Evolutionary conservation across 2,888 invertebrate genomes (phyloP).

Genomic region (Pemphredon lugubris): DNA sequence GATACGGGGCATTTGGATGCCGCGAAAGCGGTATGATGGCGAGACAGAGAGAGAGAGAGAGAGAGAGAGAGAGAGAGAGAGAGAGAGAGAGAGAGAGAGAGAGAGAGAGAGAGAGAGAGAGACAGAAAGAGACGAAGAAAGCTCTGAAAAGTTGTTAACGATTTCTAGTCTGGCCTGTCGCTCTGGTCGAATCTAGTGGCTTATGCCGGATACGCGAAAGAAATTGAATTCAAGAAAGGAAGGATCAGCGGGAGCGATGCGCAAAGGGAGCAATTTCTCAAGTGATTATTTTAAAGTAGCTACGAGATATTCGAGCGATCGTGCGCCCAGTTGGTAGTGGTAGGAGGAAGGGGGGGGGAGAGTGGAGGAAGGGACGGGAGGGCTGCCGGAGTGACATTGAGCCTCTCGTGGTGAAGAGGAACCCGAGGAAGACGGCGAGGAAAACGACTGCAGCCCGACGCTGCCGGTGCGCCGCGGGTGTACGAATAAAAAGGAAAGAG

Average conservation of each 20-base stretch:
- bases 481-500: slow-evolving; percentile 24
- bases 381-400: slow-evolving; percentile 51
- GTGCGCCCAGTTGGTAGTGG: slow-evolving; percentile 34
- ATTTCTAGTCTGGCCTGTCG: neutral
- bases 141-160: neutral
- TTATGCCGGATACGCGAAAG: slow-evolving; percentile 39
- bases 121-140: slow-evolving; percentile 6
- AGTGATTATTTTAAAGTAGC: slow-evolving; percentile 67
- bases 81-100: too few species aligned
- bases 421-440: slow-evolving; percentile 1
- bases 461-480: too few species aligned
- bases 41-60: too few species aligned
- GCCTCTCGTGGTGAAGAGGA: slow-evolving; percentile 10
- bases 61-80: too few species aligned
- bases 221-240: slow-evolving; percentile 57
- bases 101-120: too few species aligned
- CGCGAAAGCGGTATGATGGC: too few species aligned
- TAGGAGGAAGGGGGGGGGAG: slow-evolving; percentile 16
- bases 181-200: too few species aligned
- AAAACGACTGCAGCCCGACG: neutral
- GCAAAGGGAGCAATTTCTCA: slow-evolving; percentile 61
- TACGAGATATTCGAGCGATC: slow-evolving; percentile 58
- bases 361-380: too few species aligned
- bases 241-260: slow-evolving; percentile 23
- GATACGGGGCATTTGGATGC: too few species aligned